Evolutionary conservation across 2,797 vertebrate species (phyloP).

Genomic region (Poeciliopsis paucimaculata): DNA sequence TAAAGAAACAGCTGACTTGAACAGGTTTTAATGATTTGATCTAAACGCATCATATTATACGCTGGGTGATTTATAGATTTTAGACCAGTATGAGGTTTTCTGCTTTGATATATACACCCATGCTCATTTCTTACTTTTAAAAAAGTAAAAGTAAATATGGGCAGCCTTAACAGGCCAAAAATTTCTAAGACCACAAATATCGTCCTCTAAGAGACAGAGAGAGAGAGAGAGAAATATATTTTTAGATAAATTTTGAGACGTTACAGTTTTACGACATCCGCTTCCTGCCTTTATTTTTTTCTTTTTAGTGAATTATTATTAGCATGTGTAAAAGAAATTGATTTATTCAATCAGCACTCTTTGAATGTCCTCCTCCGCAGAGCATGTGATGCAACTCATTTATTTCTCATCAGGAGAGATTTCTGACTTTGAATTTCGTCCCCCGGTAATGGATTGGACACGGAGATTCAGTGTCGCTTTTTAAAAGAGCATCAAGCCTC

Average conservation of each 20-base stretch:
- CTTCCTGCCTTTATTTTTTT: not conserved
- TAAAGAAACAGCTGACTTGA: not conserved
- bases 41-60: not conserved
- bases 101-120: not conserved
- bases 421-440: slow-evolving; percentile 82
- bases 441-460: slow-evolving; percentile 92
- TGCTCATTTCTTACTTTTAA: not conserved
- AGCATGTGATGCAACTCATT: slow-evolving; percentile 89
- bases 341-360: slow-evolving; percentile 42
- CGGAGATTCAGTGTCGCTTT: slow-evolving; percentile 91
- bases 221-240: not conserved
- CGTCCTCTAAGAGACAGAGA: not conserved
- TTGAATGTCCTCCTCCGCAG: slow-evolving; percentile 77
- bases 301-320: not conserved
- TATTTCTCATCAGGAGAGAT: slow-evolving; percentile 89
- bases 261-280: not conserved
- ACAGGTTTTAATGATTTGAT: not conserved
- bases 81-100: not conserved
- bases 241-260: not conserved
- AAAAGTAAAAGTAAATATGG: not conserved
- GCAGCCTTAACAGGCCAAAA: not conserved
- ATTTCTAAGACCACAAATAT: not conserved
- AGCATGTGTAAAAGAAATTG: not conserved
- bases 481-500: slow-evolving; percentile 53
- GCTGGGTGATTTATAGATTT: not conserved